These are phyloP conservation scores for Typhlomys cinereus DNA, from an alignment of 2,113 vertebrate genomes.

Conservation along the genomic window DNA sequence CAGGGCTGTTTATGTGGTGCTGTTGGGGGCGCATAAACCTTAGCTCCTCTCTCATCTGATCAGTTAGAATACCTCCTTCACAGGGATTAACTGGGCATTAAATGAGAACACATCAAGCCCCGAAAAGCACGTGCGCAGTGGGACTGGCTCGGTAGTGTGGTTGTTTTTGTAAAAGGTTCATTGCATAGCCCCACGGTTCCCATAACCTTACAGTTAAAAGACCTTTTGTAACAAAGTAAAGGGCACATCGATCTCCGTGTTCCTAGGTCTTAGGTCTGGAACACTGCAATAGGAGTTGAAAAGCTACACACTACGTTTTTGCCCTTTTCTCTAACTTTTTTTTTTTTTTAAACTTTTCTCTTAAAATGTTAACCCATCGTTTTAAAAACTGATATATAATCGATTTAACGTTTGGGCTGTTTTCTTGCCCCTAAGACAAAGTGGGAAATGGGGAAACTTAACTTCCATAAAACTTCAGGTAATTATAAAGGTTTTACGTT, in stretches of 20 bases:
- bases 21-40: not conserved
- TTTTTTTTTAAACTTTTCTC: constrained; percentile 28
- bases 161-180: not conserved
- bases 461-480: not conserved
- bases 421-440: constrained; percentile 1
- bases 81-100: not conserved
- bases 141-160: not conserved
- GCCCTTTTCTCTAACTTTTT: not conserved
- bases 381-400: not conserved
- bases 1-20: no score
- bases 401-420: not conserved
- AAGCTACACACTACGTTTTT: not conserved
- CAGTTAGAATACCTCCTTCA: constrained; percentile 24
- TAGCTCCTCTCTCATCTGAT: constrained; percentile 2
- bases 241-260: not conserved
- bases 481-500: not conserved
- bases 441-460: not conserved
- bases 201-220: not conserved
- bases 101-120: not conserved
- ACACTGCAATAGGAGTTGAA: not conserved
- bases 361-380: constrained; percentile 31
- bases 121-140: not conserved
- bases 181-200: not conserved
- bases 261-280: not conserved
- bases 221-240: not conserved